phyloP scores from a whole-genome alignment of 2,113 vertebrate species.

The Scophthalmus maximus region DNA sequence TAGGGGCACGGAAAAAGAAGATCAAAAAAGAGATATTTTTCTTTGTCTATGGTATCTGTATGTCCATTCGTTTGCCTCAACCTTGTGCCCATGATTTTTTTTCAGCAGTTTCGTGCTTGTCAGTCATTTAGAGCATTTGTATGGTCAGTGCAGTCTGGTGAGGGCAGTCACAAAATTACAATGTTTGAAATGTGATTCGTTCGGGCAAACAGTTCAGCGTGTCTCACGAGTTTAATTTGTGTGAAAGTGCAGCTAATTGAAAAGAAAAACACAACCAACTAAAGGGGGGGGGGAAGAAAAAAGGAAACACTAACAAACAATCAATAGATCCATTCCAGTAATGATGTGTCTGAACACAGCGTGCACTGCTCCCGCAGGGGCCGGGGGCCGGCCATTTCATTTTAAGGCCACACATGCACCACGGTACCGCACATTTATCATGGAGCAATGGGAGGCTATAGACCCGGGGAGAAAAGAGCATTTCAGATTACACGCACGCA shows the following conservation, averaged over 20 bases:
- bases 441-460: constrained; percentile 57
- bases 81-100: background rate
- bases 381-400: constrained; percentile 49
- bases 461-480: constrained; percentile 45
- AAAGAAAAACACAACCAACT: constrained; percentile 17
- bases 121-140: too few species aligned
- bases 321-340: constrained; percentile 72
- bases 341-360: constrained; percentile 73
- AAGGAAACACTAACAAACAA: constrained; percentile 37
- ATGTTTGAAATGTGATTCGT: background rate
- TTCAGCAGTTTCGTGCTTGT: too few species aligned
- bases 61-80: background rate
- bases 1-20: too few species aligned
- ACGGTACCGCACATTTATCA: constrained; percentile 73
- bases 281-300: too few species aligned
- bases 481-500: constrained; percentile 22
- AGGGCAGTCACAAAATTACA: background rate
- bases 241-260: constrained; percentile 20
- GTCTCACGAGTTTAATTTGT: background rate
- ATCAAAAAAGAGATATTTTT: too few species aligned
- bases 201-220: background rate
- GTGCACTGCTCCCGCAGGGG: constrained; percentile 51
- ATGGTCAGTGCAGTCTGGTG: background rate
- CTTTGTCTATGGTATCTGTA: background rate
- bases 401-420: constrained; percentile 66